Evolutionary conservation across 2,113 vertebrate genomes (phyloP).

Genomic region (Toxotes jaculatrix): DNA sequence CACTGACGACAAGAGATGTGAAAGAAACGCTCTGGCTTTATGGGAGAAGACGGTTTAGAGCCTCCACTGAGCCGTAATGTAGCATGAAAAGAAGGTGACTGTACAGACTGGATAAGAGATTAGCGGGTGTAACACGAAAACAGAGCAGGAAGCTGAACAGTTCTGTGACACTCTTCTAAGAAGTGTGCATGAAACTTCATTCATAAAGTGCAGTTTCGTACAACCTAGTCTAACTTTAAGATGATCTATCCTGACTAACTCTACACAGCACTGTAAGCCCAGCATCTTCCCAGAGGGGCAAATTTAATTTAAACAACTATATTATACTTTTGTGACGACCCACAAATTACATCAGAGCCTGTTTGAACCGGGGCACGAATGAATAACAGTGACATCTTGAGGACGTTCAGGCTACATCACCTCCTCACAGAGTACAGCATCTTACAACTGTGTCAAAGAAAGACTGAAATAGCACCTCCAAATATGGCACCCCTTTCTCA

Average conservation of each 20-base stretch:
- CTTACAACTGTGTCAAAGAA: background rate
- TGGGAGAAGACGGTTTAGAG: slow-evolving; percentile 27
- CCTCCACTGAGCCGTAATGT: slow-evolving; percentile 9
- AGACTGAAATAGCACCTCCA: slow-evolving; percentile 85
- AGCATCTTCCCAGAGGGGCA: background rate
- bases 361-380: background rate
- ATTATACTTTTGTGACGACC: background rate
- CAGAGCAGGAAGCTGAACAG: slow-evolving; percentile 1
- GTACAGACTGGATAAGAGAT: slow-evolving; percentile 12
- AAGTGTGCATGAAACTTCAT: background rate
- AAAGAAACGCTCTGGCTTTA: slow-evolving; percentile 13
- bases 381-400: slow-evolving; percentile 43
- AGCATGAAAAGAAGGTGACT: slow-evolving; percentile 23
- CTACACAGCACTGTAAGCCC: too few relatives aligned
- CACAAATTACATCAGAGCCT: background rate
- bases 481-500: slow-evolving; percentile 94
- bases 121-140: background rate
- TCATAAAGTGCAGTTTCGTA: background rate
- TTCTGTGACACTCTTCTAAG: background rate
- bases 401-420: slow-evolving; percentile 2
- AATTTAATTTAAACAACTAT: background rate
- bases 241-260: too few relatives aligned
- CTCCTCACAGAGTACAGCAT: background rate
- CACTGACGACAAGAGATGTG: slow-evolving; percentile 19
- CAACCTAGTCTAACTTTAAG: background rate